These are phyloP conservation scores for Tor tambroides DNA, from an alignment of 2,113 vertebrate genomes.

Conservation along the genomic window DNA sequence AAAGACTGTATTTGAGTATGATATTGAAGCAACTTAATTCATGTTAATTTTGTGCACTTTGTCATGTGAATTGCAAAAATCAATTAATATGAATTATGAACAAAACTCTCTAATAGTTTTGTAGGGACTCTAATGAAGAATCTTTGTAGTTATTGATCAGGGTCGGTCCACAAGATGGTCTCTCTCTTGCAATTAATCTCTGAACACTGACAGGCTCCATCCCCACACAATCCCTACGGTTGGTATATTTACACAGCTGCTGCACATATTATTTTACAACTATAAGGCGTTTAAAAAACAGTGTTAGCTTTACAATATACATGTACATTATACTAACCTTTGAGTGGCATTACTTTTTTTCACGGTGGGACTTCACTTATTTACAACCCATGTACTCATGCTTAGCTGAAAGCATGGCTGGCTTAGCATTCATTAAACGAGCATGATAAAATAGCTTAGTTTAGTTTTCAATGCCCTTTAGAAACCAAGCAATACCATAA, in stretches of 20 bases:
- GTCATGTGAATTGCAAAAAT: not conserved
- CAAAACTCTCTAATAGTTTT: not conserved
- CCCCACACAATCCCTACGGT: constrained; percentile 75
- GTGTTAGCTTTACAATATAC: constrained; percentile 79
- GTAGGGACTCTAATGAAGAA: not conserved
- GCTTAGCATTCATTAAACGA: constrained; percentile 69
- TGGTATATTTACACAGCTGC: constrained; percentile 75
- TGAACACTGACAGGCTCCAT: constrained; percentile 62
- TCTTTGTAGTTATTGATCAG: not conserved
- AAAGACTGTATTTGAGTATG: not conserved
- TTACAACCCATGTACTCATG: constrained; percentile 73
- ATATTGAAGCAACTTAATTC: not conserved
- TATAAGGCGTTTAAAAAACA: constrained; percentile 80
- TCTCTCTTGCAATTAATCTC: constrained; percentile 1
- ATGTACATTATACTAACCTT: constrained; percentile 71
- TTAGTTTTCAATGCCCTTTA: constrained; percentile 70
- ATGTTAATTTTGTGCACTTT: not conserved
- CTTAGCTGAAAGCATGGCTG: constrained; percentile 64
- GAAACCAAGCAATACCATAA: constrained; percentile 71
- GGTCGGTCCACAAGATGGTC: constrained; percentile 15
- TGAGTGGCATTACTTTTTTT: constrained; percentile 63
- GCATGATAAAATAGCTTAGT: constrained; percentile 69
- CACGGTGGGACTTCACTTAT: constrained; percentile 68
- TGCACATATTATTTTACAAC: constrained; percentile 71
- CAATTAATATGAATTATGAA: not conserved